Percentiles rank a stretch among this genome's conserved stretches.
phyloP scores from a whole-genome alignment of 2,888 invertebrate genomes.

The Orchesella flavescens region DNA sequence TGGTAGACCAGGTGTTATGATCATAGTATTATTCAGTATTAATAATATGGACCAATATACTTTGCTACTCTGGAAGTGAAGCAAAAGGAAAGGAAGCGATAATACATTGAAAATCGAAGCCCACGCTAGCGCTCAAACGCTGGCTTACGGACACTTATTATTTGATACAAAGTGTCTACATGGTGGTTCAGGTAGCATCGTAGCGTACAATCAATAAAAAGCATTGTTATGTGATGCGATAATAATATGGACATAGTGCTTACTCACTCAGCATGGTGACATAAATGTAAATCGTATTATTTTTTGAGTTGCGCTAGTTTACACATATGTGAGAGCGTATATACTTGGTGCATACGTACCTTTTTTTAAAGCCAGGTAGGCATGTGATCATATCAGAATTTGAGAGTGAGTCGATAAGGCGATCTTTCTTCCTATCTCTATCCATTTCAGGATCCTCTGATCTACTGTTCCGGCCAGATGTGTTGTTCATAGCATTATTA shows the following conservation, averaged over 20 bases:
- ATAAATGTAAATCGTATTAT: not conserved
- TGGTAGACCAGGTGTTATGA: conserved; percentile 36
- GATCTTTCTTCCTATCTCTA: conserved; percentile 38
- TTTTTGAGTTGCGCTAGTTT: conserved; percentile 7
- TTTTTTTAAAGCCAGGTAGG: conserved; percentile 47
- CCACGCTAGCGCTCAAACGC: not conserved
- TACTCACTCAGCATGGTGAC: not conserved
- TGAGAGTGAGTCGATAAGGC: conserved; percentile 53
- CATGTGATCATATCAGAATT: conserved; percentile 52
- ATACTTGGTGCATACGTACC: conserved; percentile 11
- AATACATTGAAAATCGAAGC: not conserved
- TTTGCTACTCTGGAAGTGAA: not conserved
- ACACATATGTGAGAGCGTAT: not conserved
- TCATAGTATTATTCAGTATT: conserved; percentile 39
- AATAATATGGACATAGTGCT: conserved; percentile 11
- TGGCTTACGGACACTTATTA: not conserved
- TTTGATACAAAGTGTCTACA: not conserved
- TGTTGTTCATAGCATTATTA: conserved; percentile 21
- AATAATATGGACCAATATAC: conserved; percentile 25
- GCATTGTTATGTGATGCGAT: conserved; percentile 21
- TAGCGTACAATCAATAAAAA: conserved; percentile 43
- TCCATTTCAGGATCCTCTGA: conserved; percentile 13
- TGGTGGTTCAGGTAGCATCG: conserved; percentile 20
- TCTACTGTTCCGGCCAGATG: not conserved
- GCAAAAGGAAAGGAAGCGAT: conserved; percentile 18